Conservation (phyloP, 2,113 vertebrate genomes). For the Dasyurus viverrinus region DNA sequence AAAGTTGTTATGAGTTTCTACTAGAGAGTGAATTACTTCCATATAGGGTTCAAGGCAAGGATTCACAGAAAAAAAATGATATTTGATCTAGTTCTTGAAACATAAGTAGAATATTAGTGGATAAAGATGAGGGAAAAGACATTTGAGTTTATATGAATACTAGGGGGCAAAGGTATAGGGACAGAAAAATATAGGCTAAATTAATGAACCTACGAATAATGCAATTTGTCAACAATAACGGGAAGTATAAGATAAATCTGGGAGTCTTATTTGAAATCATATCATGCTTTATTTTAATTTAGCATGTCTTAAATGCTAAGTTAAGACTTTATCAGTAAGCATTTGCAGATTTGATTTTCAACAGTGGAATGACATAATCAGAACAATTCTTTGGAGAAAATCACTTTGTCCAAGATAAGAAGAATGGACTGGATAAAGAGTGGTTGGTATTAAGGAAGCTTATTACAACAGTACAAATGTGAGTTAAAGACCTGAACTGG, state of each 20-base stretch:
- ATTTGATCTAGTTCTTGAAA: background rate
- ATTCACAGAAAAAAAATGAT: background rate
- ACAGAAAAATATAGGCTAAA: background rate
- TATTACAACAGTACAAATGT: background rate
- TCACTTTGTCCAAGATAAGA: background rate
- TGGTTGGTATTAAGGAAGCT: too few relatives aligned
- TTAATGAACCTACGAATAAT: too few relatives aligned
- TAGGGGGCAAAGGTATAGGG: background rate
- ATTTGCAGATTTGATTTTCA: background rate
- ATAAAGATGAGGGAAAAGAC: background rate
- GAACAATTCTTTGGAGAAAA: background rate
- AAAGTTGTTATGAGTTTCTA: background rate
- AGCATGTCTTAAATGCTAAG: background rate
- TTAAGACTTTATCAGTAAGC: background rate
- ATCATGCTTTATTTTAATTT: background rate
- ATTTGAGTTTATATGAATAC: background rate
- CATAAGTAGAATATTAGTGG: background rate
- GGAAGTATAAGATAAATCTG: too few relatives aligned
- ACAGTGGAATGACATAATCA: background rate
- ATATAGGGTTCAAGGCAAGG: background rate
- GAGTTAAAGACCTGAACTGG: background rate
- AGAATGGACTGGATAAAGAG: background rate
- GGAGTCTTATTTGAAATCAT: background rate
- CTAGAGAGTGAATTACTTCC: background rate
- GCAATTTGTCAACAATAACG: background rate